These are phyloP conservation scores for Gadopsis marmoratus DNA, from an alignment of 2,797 vertebrate species.

Conservation along the genomic window DNA sequence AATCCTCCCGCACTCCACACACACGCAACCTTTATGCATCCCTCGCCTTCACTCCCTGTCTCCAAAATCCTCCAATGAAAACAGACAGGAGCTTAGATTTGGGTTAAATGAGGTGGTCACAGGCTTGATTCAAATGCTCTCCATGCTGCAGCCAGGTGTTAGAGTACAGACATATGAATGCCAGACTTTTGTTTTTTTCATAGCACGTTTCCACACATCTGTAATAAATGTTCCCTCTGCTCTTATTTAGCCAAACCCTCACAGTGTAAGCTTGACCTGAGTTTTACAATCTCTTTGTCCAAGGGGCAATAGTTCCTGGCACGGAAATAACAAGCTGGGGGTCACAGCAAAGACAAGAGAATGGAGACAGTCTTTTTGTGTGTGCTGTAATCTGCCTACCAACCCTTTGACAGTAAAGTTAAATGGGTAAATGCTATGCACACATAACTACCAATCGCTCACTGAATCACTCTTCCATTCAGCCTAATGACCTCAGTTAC, in stretches of 20 bases:
- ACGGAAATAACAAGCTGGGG: constrained; percentile 1
- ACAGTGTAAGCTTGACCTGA: background rate
- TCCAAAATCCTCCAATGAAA: constrained; percentile 24
- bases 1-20: constrained; percentile 32
- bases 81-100: constrained; percentile 26
- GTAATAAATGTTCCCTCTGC: constrained; percentile 14
- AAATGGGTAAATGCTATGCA: background rate
- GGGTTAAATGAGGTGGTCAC: constrained; percentile 23
- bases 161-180: constrained; percentile 22
- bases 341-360: constrained; percentile 1
- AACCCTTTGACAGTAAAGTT: background rate
- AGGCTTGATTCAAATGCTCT: constrained; percentile 19
- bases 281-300: constrained; percentile 12
- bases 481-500: background rate
- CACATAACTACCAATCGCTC: constrained; percentile 5
- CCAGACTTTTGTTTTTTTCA: background rate
- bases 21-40: background rate
- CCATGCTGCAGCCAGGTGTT: constrained; percentile 40
- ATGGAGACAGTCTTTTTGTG: background rate
- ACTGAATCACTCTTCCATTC: constrained; percentile 9
- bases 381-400: background rate
- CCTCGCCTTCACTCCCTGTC: background rate
- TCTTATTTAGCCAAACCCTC: background rate
- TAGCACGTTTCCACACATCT: constrained; percentile 28
- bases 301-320: constrained; percentile 1